A percentile compares a stretch with the other conserved stretches of the same genome.
Conservation (phyloP, 2,113 vertebrate species). For the Eolophus roseicapilla region DNA sequence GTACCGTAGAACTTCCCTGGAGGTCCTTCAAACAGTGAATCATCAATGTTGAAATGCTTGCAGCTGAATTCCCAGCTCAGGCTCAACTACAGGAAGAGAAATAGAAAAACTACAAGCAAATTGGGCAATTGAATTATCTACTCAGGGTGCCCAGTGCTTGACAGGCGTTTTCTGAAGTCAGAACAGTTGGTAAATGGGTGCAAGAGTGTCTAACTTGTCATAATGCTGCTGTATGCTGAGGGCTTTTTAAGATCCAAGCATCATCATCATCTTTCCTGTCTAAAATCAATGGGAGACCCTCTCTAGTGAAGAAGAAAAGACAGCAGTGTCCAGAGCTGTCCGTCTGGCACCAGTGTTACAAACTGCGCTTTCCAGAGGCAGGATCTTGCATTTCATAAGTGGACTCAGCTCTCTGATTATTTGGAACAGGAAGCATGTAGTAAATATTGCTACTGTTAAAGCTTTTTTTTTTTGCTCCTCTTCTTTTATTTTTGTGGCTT, state of each 20-base stretch:
- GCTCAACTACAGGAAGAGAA: neutral
- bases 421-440: neutral
- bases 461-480: no score
- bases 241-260: neutral
- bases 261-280: neutral
- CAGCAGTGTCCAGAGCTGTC: neutral
- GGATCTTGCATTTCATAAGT: neutral
- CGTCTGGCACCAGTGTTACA: neutral
- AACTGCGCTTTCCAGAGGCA: neutral
- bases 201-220: neutral
- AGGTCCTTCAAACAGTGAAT: conserved; percentile 61
- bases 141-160: neutral
- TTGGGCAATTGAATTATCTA: neutral
- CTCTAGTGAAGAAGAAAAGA: neutral
- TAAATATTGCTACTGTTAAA: neutral
- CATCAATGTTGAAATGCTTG: conserved; percentile 45
- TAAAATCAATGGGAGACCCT: neutral
- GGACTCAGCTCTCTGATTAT: neutral
- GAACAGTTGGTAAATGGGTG: neutral
- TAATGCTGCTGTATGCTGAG: neutral
- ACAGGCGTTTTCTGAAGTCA: neutral
- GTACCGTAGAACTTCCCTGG: conserved; percentile 55
- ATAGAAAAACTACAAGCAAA: neutral
- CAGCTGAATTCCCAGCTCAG: conserved; percentile 32
- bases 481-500: neutral